Evolutionary conservation across 1,140 invertebrate species (phyloP).

Genomic region (Lepidotrigona ventralis): DNA sequence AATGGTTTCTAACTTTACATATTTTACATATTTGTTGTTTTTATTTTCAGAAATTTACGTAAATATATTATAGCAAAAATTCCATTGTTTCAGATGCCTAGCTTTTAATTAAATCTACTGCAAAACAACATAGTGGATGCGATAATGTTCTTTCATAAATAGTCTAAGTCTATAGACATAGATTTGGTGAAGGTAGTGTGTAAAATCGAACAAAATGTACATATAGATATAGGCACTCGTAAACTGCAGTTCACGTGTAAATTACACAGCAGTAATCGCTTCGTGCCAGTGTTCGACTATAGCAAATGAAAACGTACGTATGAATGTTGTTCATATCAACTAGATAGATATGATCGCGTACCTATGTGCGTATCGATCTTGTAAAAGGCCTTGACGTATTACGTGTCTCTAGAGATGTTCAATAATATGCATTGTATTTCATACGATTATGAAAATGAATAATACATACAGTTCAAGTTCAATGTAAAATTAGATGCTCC

Average conservation of each 20-base stretch:
- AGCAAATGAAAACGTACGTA: neutral
- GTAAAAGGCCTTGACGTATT: conserved; percentile 57
- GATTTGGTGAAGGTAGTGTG: neutral
- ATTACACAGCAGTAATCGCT: conserved; percentile 34
- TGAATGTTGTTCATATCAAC: conserved; percentile 39
- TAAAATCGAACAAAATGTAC: neutral
- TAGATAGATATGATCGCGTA: neutral
- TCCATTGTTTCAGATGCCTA: neutral
- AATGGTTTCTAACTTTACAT: neutral
- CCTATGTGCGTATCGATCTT: conserved; percentile 46
- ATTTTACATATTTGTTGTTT: neutral
- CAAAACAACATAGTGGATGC: neutral
- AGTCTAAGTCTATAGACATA: neutral
- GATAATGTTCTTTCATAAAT: neutral
- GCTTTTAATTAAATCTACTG: neutral
- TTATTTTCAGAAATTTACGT: neutral
- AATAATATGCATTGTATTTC: conserved; percentile 37
- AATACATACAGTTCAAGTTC: conserved; percentile 41
- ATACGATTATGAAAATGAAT: conserved; percentile 10
- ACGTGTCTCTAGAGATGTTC: conserved; percentile 28
- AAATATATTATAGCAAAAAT: neutral
- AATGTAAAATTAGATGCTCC: neutral
- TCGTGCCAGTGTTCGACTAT: conserved; percentile 6
- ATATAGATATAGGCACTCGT: neutral
- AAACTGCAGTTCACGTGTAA: conserved; percentile 11